Evolutionary conservation across 2,888 invertebrate genomes (phyloP).

Genomic region (Cataglyphis albicans): DNA sequence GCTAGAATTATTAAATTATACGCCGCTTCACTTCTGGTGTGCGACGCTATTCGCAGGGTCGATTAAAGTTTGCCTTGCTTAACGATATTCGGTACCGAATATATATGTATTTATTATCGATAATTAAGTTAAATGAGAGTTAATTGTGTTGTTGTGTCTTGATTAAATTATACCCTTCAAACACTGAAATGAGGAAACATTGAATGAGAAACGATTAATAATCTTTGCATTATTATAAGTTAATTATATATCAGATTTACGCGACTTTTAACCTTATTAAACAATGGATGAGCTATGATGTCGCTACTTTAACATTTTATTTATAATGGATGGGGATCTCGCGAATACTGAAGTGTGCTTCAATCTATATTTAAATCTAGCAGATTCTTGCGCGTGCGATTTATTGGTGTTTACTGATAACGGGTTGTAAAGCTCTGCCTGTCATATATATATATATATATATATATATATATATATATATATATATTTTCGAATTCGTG

Average conservation of each 20-base stretch:
- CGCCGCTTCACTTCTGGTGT: background rate
- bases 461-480: too few relatives aligned
- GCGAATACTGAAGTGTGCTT: background rate
- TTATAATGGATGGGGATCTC: background rate
- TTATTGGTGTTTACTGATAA: background rate
- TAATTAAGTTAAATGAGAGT: background rate
- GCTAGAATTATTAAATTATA: slow-evolving; percentile 52
- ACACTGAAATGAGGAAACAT: background rate
- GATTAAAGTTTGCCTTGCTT: slow-evolving; percentile 29
- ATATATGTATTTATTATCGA: background rate
- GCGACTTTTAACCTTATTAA: background rate
- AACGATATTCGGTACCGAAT: background rate
- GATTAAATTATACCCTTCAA: background rate
- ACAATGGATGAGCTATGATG: background rate
- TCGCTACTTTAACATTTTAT: background rate
- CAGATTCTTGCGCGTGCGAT: slow-evolving; percentile 16
- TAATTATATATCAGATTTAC: background rate
- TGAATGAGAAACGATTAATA: background rate
- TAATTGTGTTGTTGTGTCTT: background rate
- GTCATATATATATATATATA: background rate
- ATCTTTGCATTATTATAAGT: background rate
- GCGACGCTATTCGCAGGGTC: slow-evolving; percentile 43
- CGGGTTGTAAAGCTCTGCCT: background rate
- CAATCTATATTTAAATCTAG: background rate
- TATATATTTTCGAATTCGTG: slow-evolving; percentile 14